Evolutionary conservation across 2,797 vertebrate species (phyloP), one percentile per base, ranked within the genome.

Genomic region (Hydrophis major): DNA sequence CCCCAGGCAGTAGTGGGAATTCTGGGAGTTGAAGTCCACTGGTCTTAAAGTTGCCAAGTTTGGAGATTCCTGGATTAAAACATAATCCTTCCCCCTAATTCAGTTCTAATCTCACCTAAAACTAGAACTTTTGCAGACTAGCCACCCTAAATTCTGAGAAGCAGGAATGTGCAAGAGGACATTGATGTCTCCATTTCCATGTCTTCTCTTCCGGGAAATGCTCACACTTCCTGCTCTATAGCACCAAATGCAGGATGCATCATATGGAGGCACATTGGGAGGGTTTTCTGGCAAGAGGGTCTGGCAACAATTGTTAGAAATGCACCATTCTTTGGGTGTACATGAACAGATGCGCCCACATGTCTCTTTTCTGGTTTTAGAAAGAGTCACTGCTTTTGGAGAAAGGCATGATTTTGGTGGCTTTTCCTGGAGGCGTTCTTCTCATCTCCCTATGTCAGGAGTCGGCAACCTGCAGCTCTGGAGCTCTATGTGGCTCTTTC

Each of bases 321-420:
- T 92, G 74, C 27, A 22, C 89, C 86, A 93, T 92, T 69, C 57
- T 32, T 37, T 69, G 47, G 60, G 10, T 55, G 13, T 55, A 13
- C 16, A 16, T 22, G 22, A 86, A 61, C 4, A 90, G 93, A 95
- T 95, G 93, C 90, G 93, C 92, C 93, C 92, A 57, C 92, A 59
- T 0, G 0, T 16, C 59, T 87, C 12, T 50, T 2, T 78, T 4
- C 25, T 28, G 25, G 6, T 83, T 42, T 69, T 42, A 32, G 37
- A 42, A 93, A 91, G 0, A 0, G 8, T 78, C 60, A 16, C 86
- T 88, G 63, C 18, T 78, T 20, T 0, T 66, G 91, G 89, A 74
- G 78, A 2, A 7, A 53, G 0, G 27, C 55, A 59, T 61, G 63
- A 42, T n/a, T 28, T 57, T 55, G 90, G 88, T 60, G 2, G 13